Conservation (phyloP, 2,113 vertebrate species). For the Rhegmatorhina hoffmannsi region DNA sequence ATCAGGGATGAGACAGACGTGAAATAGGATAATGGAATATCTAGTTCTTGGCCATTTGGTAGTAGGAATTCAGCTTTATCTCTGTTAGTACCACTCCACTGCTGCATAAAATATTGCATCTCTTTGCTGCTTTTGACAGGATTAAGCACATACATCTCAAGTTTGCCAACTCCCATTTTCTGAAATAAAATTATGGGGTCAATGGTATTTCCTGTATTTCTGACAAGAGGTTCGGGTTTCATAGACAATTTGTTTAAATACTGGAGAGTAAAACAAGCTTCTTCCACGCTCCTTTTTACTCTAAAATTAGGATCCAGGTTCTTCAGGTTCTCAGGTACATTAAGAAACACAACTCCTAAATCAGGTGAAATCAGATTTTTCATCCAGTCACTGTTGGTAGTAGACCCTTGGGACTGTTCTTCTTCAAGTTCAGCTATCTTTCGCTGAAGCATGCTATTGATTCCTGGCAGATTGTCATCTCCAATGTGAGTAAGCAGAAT, state of each 20-base stretch:
- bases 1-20: slow-evolving; percentile 93
- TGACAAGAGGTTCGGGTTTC: slow-evolving; percentile 89
- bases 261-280: slow-evolving; percentile 88
- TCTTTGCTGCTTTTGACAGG: slow-evolving; percentile 94
- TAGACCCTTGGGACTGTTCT: slow-evolving; percentile 93
- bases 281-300: slow-evolving; percentile 87
- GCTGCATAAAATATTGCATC: slow-evolving; percentile 93
- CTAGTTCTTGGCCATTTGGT: slow-evolving; percentile 89
- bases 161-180: slow-evolving; percentile 96
- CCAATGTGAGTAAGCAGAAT: slow-evolving; percentile 94
- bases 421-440: slow-evolving; percentile 93
- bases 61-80: slow-evolving; percentile 88
- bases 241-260: slow-evolving; percentile 91
- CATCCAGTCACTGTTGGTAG: slow-evolving; percentile 94
- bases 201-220: slow-evolving; percentile 83
- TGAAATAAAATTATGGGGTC: slow-evolving; percentile 95
- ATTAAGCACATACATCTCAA: slow-evolving; percentile 97
- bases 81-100: slow-evolving; percentile 91
- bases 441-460: slow-evolving; percentile 94
- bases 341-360: slow-evolving; percentile 93
- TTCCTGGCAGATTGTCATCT: slow-evolving; percentile 93
- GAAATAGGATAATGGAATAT: slow-evolving; percentile 88
- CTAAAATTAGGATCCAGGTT: slow-evolving; percentile 83
- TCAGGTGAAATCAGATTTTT: slow-evolving; percentile 98
- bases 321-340: slow-evolving; percentile 89